These are phyloP conservation scores for Arion vulgaris DNA, from an alignment of 1,140 invertebrate genomes.

Conservation along the genomic window DNA sequence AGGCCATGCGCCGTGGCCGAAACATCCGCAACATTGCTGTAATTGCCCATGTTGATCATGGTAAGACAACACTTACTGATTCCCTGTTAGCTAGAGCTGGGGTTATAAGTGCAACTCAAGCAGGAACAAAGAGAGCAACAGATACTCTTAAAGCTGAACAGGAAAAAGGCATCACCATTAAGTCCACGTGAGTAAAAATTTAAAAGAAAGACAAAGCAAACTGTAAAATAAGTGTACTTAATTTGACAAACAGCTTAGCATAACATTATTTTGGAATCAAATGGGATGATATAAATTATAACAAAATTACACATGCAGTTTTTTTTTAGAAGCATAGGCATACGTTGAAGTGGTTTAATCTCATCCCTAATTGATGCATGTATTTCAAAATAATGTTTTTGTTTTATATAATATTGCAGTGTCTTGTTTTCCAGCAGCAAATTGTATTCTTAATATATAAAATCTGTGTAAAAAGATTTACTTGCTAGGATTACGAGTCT, in stretches of 20 bases:
- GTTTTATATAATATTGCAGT: too few species aligned
- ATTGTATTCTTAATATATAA: too few species aligned
- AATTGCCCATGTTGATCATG: slow-evolving; percentile 99
- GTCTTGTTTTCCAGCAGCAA: too few species aligned
- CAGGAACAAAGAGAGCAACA: slow-evolving; percentile 98
- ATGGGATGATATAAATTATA: too few species aligned
- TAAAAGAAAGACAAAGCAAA: neutral
- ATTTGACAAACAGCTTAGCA: neutral
- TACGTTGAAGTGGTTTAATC: too few species aligned
- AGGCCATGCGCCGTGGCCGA: slow-evolving; percentile 48
- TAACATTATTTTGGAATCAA: too few species aligned
- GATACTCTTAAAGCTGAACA: slow-evolving; percentile 99
- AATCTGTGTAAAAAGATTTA: too few species aligned
- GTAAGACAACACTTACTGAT: slow-evolving; percentile 99
- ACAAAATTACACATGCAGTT: too few species aligned
- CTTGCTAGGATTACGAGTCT: too few species aligned
- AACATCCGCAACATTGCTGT: slow-evolving; percentile 99
- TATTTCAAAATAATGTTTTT: too few species aligned
- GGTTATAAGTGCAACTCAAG: slow-evolving; percentile 97
- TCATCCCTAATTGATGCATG: too few species aligned
- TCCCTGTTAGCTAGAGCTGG: slow-evolving; percentile 99
- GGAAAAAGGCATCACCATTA: slow-evolving; percentile 99
- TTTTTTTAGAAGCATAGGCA: too few species aligned
- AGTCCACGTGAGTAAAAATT: slow-evolving; percentile 90
- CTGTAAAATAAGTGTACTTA: neutral